Conservation (phyloP, 2,888 invertebrate species). For the Drosophila nr. fundita region DNA sequence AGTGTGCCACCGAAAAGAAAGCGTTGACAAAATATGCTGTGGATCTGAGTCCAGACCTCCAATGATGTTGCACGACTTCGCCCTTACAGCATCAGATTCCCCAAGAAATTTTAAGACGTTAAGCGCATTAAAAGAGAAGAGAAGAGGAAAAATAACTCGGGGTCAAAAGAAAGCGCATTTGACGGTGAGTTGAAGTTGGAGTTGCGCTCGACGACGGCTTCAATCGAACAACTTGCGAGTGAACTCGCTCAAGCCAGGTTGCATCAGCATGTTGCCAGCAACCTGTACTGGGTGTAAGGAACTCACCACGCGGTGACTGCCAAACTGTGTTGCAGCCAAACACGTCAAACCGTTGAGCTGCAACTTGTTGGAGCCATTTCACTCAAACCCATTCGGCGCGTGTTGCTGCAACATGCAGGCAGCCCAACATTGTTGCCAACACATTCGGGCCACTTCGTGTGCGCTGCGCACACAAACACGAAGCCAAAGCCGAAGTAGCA, state of each 20-base stretch:
- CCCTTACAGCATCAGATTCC: constrained; percentile 1
- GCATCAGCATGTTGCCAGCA: constrained; percentile 45
- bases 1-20: constrained; percentile 57
- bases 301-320: constrained; percentile 22
- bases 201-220: constrained; percentile 11
- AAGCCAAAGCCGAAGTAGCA: constrained; percentile 17
- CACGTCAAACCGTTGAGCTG: background rate
- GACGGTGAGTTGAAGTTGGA: constrained; percentile 12
- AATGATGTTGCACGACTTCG: constrained; percentile 26
- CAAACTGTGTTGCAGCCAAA: constrained; percentile 22
- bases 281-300: constrained; percentile 19
- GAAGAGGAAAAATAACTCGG: constrained; percentile 6
- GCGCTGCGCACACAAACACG: constrained; percentile 40
- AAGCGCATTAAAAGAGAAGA: constrained; percentile 63
- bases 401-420: constrained; percentile 33
- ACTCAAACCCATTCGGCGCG: constrained; percentile 25
- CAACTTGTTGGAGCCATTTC: constrained; percentile 28
- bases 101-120: constrained; percentile 49
- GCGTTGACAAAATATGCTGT: constrained; percentile 57
- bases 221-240: background rate
- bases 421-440: constrained; percentile 21
- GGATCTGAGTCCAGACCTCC: constrained; percentile 40
- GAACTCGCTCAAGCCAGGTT: constrained; percentile 35
- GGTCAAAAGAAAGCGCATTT: constrained; percentile 43
- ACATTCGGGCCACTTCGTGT: constrained; percentile 40